Percentiles rank a stretch among this genome's conserved stretches.
phyloP scores from a whole-genome alignment of 2,797 vertebrate genomes.

The Sebastes kiyomatsui region DNA sequence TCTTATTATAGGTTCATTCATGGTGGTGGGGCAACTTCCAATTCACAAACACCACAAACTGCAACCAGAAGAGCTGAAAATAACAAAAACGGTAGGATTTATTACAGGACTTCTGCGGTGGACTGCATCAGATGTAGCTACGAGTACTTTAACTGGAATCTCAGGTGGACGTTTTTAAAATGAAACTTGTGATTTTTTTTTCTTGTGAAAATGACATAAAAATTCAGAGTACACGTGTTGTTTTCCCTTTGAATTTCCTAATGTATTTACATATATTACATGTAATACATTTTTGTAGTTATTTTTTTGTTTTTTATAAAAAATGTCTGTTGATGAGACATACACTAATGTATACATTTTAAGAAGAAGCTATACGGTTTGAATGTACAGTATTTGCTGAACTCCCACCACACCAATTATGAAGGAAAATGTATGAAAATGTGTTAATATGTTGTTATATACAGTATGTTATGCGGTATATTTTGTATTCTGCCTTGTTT shows the following conservation, averaged over 20 bases:
- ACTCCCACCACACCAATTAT: neutral
- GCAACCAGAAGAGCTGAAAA: neutral
- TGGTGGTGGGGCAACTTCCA: neutral
- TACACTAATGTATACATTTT: neutral
- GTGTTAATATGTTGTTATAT: neutral
- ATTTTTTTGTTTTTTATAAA: neutral
- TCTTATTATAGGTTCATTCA: neutral
- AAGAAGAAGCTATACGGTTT: neutral
- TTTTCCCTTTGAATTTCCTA: neutral
- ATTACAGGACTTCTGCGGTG: neutral
- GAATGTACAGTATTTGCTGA: neutral
- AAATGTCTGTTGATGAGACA: neutral
- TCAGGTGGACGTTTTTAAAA: neutral
- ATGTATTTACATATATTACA: neutral
- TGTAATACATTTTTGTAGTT: neutral
- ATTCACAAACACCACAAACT: neutral
- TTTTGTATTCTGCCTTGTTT: constrained; percentile 15
- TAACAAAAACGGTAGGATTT: neutral
- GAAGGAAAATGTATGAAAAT: neutral
- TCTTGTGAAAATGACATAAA: neutral
- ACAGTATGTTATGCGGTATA: neutral
- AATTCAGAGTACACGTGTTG: neutral
- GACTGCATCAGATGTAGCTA: neutral
- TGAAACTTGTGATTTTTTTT: neutral
- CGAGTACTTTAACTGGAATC: neutral